phyloP scores from a whole-genome alignment of 2,797 vertebrate species.

The Acanthiza pusilla region DNA sequence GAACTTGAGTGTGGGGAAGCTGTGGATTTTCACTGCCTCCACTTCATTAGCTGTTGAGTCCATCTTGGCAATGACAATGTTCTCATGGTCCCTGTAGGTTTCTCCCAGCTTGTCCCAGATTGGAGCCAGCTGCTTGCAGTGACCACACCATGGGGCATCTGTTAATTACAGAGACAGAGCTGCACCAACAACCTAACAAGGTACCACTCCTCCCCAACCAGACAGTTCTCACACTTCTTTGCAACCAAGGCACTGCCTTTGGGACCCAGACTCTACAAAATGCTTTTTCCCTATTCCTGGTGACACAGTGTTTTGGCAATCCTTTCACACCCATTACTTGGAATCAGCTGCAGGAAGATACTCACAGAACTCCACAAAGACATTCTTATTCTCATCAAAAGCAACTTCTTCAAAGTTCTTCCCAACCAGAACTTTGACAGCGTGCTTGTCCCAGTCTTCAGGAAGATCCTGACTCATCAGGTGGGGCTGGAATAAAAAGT shows the following conservation, averaged over 20 bases:
- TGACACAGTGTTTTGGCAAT: neutral
- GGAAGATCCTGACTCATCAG: conserved; percentile 97
- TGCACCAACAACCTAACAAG: neutral
- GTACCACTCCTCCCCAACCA: neutral
- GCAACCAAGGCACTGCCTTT: neutral
- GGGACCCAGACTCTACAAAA: neutral
- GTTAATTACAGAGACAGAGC: neutral
- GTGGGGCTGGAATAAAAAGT: conserved; percentile 81
- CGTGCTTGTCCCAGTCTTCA: conserved; percentile 92
- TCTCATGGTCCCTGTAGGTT: conserved; percentile 83
- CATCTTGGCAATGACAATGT: conserved; percentile 92
- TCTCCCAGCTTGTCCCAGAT: conserved; percentile 98
- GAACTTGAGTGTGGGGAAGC: conserved; percentile 96
- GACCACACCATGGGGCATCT: conserved; percentile 99
- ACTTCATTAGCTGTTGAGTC: conserved; percentile 97
- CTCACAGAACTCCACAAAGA: conserved; percentile 98
- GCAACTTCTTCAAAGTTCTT: conserved; percentile 96
- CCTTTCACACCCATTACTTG: neutral
- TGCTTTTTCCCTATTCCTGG: neutral
- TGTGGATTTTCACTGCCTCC: conserved; percentile 93
- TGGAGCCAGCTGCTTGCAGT: conserved; percentile 96
- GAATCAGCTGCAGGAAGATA: neutral
- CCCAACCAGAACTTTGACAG: conserved; percentile 91
- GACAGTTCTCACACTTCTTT: neutral
- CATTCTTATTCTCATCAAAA: conserved; percentile 88